phyloP scores from a whole-genome alignment of 2,113 vertebrate genomes.

The Entomyzon cyanotis region DNA sequence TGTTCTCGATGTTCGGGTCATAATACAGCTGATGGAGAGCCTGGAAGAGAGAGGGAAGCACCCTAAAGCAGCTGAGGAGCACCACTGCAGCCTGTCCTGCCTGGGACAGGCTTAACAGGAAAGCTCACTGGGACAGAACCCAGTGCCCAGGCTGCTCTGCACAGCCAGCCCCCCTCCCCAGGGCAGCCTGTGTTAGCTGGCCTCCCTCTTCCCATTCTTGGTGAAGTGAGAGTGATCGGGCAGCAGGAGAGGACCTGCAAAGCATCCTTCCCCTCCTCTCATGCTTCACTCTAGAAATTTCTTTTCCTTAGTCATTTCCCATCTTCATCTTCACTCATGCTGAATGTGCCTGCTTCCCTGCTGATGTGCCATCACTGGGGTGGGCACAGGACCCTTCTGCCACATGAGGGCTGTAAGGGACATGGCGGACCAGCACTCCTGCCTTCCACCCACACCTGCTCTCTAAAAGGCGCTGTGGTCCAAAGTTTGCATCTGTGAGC shows the following conservation, averaged over 20 bases:
- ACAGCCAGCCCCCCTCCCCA: neutral
- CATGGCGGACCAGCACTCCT: neutral
- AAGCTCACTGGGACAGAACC: neutral
- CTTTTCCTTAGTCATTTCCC: neutral
- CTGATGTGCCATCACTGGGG: neutral
- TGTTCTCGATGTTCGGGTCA: slow-evolving; percentile 98
- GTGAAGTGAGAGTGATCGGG: accelerated
- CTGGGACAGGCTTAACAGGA: neutral
- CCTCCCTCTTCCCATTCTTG: neutral
- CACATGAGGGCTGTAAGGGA: neutral
- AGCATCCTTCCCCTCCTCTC: neutral
- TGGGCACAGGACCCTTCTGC: neutral
- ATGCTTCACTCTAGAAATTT: neutral
- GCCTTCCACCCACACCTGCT: neutral
- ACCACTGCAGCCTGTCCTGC: neutral
- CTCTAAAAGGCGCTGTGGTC: neutral
- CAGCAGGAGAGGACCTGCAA: neutral
- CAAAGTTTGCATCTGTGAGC: neutral
- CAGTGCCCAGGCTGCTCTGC: neutral
- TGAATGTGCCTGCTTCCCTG: neutral
- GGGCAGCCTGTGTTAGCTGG: neutral
- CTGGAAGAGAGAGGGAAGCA: slow-evolving; percentile 72
- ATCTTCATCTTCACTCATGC: neutral
- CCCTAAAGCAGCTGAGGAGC: slow-evolving; percentile 13
- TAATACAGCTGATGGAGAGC: slow-evolving; percentile 98